A percentile compares a stretch with the other conserved stretches of the same genome.
Conservation (phyloP, 64 coral and sea anemone species). For the Cladopsammia gracilis region DNA sequence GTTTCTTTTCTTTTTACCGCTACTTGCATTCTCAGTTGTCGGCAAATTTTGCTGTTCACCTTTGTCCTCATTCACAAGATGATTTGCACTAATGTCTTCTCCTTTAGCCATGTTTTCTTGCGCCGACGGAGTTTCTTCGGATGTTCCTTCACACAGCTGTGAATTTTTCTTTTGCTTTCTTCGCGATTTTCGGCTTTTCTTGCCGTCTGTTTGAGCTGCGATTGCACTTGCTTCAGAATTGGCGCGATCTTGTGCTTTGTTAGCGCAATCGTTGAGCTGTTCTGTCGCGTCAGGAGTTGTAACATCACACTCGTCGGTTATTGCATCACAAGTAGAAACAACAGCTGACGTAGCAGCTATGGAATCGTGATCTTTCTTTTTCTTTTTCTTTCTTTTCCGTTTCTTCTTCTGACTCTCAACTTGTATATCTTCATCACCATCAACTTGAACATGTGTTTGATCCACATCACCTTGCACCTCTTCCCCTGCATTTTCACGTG, state of each 20-base stretch:
- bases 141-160: constrained; percentile 30
- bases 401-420: constrained; percentile 19
- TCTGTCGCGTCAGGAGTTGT: not conserved
- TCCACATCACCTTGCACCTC: not conserved
- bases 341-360: not conserved
- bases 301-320: not conserved
- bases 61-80: not conserved
- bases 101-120: constrained; percentile 16
- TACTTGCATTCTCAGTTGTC: not conserved
- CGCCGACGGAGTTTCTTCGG: not conserved
- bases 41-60: not conserved
- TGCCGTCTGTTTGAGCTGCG: not conserved
- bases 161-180: constrained; percentile 51
- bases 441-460: no score
- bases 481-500: not conserved
- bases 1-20: constrained; percentile 18
- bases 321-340: not conserved
- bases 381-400: constrained; percentile 42
- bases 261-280: constrained; percentile 1
- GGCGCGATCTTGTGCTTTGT: not conserved
- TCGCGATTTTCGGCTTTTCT: constrained; percentile 36
- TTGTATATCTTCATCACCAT: not conserved
- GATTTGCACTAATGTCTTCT: not conserved
- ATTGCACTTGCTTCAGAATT: not conserved
- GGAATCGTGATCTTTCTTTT: constrained; percentile 9